Evolutionary conservation across 2,797 vertebrate genomes (phyloP).

Genomic region (Apogon hyalosoma): DNA sequence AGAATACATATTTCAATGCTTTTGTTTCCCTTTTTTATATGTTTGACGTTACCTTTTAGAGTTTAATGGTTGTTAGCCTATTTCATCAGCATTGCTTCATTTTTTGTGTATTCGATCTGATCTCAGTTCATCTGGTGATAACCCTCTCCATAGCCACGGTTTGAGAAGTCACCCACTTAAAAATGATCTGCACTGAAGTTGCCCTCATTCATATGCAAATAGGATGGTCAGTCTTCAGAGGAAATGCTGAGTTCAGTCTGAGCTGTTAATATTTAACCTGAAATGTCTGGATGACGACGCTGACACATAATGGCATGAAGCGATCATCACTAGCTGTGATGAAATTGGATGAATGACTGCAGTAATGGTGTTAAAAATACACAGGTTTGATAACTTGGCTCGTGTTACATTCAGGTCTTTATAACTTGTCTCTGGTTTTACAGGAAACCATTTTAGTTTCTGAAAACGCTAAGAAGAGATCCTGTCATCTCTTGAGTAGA

Average conservation of each 20-base stretch:
- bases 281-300: background rate
- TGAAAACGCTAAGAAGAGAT: background rate
- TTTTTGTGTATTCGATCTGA: background rate
- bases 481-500: background rate
- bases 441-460: too few species aligned
- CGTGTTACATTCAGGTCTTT: too few species aligned
- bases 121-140: slow-evolving; percentile 4
- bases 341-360: background rate
- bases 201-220: slow-evolving; percentile 60
- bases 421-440: too few species aligned
- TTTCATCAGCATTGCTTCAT: too few species aligned
- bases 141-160: background rate
- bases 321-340: background rate
- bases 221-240: background rate
- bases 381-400: background rate
- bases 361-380: background rate
- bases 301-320: background rate
- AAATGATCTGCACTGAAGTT: slow-evolving; percentile 9
- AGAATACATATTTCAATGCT: too few species aligned
- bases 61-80: too few species aligned
- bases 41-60: too few species aligned
- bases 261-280: slow-evolving; percentile 1
- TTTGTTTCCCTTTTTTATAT: too few species aligned
- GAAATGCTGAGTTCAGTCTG: background rate
- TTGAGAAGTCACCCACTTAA: slow-evolving; percentile 3